These are phyloP conservation scores for Apamea epomidion DNA, from an alignment of 2,888 invertebrate genomes.

Conservation along the genomic window DNA sequence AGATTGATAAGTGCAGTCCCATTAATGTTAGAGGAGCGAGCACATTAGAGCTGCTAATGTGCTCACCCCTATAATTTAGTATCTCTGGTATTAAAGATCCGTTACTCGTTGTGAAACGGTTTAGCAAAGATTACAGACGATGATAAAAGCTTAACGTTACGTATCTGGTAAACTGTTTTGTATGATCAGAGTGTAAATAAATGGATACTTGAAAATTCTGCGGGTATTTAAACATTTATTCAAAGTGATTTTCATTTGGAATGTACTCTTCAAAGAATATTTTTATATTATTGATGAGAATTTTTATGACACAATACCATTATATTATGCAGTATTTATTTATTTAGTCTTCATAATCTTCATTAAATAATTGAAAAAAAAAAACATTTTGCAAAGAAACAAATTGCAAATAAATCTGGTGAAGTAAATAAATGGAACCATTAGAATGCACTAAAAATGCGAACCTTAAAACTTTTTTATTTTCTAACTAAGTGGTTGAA, in stretches of 20 bases:
- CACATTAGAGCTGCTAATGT: slow-evolving; percentile 51
- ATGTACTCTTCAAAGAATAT: slow-evolving; percentile 1
- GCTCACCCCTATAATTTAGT: slow-evolving; percentile 57
- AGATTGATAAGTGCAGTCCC: slow-evolving; percentile 46
- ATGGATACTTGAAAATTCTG: slow-evolving; percentile 11
- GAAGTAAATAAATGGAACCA: slow-evolving; percentile 26
- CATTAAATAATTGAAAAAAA: background rate
- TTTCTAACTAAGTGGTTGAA: slow-evolving; percentile 40
- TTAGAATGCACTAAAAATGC: slow-evolving; percentile 36
- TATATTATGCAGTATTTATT: background rate
- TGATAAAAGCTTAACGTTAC: slow-evolving; percentile 41
- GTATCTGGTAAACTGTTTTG: slow-evolving; percentile 29
- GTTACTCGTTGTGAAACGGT: slow-evolving; percentile 43
- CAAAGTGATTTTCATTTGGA: slow-evolving; percentile 22
- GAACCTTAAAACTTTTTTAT: slow-evolving; percentile 26
- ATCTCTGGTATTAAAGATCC: slow-evolving; percentile 59
- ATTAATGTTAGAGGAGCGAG: slow-evolving; percentile 11
- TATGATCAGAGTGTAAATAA: slow-evolving; percentile 29
- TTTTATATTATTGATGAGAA: background rate
- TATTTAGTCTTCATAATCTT: no score
- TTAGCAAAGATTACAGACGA: slow-evolving; percentile 55
- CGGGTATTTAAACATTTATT: slow-evolving; percentile 15
- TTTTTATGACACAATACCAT: background rate
- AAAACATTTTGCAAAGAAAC: background rate
- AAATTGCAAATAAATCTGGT: background rate